These are phyloP conservation scores for Hozukius guyotensis DNA, from an alignment of 2,797 vertebrate genomes.

Conservation along the genomic window DNA sequence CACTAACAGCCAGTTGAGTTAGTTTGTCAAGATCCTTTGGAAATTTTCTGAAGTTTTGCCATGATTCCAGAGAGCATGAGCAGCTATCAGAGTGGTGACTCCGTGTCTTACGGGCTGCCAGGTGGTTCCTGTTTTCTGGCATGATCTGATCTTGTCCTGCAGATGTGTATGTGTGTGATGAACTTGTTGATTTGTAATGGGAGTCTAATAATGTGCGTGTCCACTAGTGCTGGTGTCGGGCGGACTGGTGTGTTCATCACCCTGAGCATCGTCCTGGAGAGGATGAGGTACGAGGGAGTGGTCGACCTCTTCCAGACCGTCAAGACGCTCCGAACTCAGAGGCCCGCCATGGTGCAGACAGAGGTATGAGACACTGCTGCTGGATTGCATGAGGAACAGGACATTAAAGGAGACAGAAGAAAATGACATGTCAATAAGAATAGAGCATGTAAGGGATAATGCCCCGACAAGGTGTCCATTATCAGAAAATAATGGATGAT, in stretches of 20 bases:
- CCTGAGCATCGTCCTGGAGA: slow-evolving; percentile 95
- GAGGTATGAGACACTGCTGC: slow-evolving; percentile 82
- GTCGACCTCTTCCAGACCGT: slow-evolving; percentile 98
- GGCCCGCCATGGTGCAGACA: slow-evolving; percentile 98
- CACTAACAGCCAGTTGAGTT: background rate
- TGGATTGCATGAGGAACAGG: background rate
- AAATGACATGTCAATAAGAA: too few species aligned
- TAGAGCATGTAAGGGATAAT: too few species aligned
- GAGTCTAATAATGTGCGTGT: slow-evolving; percentile 20
- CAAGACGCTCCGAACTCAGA: slow-evolving; percentile 94
- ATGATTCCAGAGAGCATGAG: background rate
- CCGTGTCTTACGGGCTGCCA: background rate
- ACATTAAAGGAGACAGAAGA: too few species aligned
- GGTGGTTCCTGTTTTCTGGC: background rate
- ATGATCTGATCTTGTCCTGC: background rate
- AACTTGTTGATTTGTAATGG: background rate
- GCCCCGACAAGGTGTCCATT: too few species aligned
- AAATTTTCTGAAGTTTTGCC: background rate
- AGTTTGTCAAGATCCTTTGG: background rate
- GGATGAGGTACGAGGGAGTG: slow-evolving; percentile 95
- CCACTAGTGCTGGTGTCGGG: slow-evolving; percentile 92
- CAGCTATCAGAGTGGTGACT: background rate
- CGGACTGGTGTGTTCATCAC: slow-evolving; percentile 96
- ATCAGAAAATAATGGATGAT: too few species aligned
- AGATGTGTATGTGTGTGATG: background rate